These are phyloP conservation scores for Semnornis frantzii DNA, from an alignment of 2,113 vertebrate genomes.

Conservation along the genomic window DNA sequence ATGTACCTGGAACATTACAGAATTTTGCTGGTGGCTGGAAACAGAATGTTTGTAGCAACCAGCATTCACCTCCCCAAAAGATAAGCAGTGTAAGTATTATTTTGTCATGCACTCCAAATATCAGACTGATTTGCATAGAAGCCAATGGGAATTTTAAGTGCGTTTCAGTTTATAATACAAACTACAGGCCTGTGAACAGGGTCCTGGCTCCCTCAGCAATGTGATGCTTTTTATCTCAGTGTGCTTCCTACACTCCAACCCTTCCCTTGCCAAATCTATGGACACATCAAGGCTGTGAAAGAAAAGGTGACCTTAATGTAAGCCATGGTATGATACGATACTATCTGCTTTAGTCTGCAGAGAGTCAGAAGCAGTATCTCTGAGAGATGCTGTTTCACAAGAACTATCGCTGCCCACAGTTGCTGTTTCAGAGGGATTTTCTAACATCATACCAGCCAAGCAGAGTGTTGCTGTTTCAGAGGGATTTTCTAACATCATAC, in stretches of 20 bases:
- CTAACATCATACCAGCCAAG: not conserved
- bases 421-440: not conserved
- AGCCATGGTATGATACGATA: accelerated
- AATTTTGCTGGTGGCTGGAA: not conserved
- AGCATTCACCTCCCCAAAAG: not conserved
- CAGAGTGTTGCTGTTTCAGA: not conserved
- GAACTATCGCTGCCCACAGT: not conserved
- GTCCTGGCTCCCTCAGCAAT: not conserved
- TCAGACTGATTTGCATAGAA: not conserved
- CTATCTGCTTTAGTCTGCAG: not conserved
- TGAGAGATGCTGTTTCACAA: not conserved
- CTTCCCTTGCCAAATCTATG: not conserved
- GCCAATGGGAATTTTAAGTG: not conserved
- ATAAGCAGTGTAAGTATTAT: not conserved
- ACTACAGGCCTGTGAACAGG: accelerated
- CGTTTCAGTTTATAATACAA: not conserved
- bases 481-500: not conserved
- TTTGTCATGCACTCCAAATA: not conserved
- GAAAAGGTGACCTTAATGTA: not conserved
- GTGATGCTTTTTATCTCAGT: not conserved
- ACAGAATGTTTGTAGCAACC: not conserved
- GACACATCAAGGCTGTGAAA: not conserved
- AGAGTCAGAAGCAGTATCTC: not conserved
- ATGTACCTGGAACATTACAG: not conserved
- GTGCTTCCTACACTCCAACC: not conserved